Base-by-base conservation (phyloP, 1,140 invertebrate species). In the Brevipalpus yothersi region DNA sequence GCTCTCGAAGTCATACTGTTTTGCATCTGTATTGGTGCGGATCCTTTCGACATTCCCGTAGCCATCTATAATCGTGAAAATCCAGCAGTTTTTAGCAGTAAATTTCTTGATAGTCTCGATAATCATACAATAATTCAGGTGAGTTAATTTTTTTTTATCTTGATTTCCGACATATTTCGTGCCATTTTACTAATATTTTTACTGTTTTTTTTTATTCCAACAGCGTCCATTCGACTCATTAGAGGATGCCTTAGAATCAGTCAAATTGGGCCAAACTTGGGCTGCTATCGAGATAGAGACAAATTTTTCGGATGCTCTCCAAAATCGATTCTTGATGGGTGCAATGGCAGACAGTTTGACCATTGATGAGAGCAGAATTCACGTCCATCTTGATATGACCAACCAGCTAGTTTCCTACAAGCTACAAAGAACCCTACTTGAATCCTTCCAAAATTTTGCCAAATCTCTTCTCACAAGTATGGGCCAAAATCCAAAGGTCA, bases 1-100 rank as follows among this genome's bases (percentile, higher is more conserved):
- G 83, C 89, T 2, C 81, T 88, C 72, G 88, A 95, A 75, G 87
- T 89, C n/a, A 83, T 92, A 53, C 77, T 94, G 4, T 95, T 96
- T 75, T 95, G 90, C 71, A 69, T 92, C 62, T 86, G 89, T 23
- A 91, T 95, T 64, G 91, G 91, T 60, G 78, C 84, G 39, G 85
- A 91, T 68, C 91, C 91, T 0, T 81, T 78, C 56, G 82, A 83
- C 53, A 76, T 96, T 0, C 79, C 78, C 63, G 65, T 96, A 67
- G 87, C 84, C 40, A 77, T 95, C 58, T 84, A 91, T 4, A 91
- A 92, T 70, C 71, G 80, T 49, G 87, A 93, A 73, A 76, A 39
- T 11, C 57, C 61, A n/a, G 62, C 62, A 40, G 17, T 42, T 40
- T 58, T 62, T 15, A 59, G 58, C 41, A 39, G 43, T 47, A 41